Conservation (phyloP, 1,140 invertebrate genomes). For the Pollicipes pollicipes region DNA sequence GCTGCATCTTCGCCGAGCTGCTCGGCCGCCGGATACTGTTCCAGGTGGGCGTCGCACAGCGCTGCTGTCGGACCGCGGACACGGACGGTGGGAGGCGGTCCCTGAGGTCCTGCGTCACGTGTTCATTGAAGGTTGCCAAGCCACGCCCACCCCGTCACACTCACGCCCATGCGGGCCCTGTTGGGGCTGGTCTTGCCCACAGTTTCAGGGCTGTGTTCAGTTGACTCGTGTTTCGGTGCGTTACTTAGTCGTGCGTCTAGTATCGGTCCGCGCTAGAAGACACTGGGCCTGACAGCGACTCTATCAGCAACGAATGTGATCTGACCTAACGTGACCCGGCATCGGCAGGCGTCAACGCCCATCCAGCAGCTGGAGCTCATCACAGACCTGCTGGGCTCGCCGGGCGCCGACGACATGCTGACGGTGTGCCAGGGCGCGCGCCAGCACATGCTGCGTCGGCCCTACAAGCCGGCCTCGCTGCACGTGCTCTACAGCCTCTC, state of each 20-base stretch:
- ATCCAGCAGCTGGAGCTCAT: slow-evolving; percentile 65
- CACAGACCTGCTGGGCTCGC: slow-evolving; percentile 92
- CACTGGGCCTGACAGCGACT: too few relatives aligned
- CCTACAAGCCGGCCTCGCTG: slow-evolving; percentile 70
- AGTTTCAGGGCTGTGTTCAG: too few relatives aligned
- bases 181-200: too few relatives aligned
- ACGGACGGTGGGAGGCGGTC: too few relatives aligned
- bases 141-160: too few relatives aligned
- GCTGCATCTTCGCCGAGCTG: slow-evolving; percentile 97
- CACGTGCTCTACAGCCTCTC: slow-evolving; percentile 79
- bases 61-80: too few relatives aligned
- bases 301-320: too few relatives aligned
- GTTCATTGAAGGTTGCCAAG: neutral
- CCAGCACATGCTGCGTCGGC: slow-evolving; percentile 74
- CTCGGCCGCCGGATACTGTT: slow-evolving; percentile 88
- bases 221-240: too few relatives aligned
- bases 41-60: slow-evolving; percentile 44
- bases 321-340: neutral
- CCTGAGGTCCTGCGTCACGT: too few relatives aligned
- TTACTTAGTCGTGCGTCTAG: too few relatives aligned
- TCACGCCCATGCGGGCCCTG: too few relatives aligned
- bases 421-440: slow-evolving; percentile 89
- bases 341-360: slow-evolving; percentile 17
- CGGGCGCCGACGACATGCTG: slow-evolving; percentile 82
- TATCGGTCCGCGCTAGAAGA: too few relatives aligned